phyloP scores from a whole-genome alignment of 30 jellyfish, hydroid and myxozoan genomes.

The Hydra vulgaris region DNA sequence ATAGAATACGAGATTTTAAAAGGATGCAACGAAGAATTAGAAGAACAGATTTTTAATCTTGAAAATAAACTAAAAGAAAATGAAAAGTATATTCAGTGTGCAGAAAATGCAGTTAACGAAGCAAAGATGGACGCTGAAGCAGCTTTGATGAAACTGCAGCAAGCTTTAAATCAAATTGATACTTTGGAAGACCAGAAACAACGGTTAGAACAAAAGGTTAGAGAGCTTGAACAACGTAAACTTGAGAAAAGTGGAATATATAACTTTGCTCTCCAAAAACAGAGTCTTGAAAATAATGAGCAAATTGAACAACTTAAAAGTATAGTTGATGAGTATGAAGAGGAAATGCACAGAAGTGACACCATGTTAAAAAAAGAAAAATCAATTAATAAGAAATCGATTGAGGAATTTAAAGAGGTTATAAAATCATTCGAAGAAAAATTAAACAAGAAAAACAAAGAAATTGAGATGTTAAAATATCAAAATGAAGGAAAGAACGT shows the following conservation, averaged over 20 bases:
- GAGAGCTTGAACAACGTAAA: neutral
- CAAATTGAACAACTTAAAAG: constrained; percentile 8
- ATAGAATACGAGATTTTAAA: constrained; percentile 54
- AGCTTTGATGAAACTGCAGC: constrained; percentile 19
- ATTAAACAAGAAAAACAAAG: constrained; percentile 19
- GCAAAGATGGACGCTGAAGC: constrained; percentile 25
- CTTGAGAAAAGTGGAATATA: constrained; percentile 4
- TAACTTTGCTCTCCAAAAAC: neutral
- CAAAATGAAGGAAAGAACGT: constrained; percentile 10
- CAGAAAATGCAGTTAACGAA: constrained; percentile 29
- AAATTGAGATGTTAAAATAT: neutral
- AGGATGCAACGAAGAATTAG: constrained; percentile 33
- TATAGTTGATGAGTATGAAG: constrained; percentile 9
- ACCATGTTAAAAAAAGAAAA: neutral
- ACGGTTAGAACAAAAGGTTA: constrained; percentile 3
- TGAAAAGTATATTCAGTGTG: constrained; percentile 30
- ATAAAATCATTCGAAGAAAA: constrained; percentile 15
- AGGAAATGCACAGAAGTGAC: constrained; percentile 16
- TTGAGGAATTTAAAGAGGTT: constrained; percentile 10
- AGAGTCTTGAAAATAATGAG: constrained; percentile 2
- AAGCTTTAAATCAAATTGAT: constrained; percentile 17
- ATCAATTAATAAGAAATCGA: neutral
- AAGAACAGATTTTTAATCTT: constrained; percentile 11
- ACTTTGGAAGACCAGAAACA: constrained; percentile 6
- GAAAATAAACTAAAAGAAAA: neutral